phyloP scores from a whole-genome alignment of 2,113 vertebrate species.

The Heterocephalus glaber region DNA sequence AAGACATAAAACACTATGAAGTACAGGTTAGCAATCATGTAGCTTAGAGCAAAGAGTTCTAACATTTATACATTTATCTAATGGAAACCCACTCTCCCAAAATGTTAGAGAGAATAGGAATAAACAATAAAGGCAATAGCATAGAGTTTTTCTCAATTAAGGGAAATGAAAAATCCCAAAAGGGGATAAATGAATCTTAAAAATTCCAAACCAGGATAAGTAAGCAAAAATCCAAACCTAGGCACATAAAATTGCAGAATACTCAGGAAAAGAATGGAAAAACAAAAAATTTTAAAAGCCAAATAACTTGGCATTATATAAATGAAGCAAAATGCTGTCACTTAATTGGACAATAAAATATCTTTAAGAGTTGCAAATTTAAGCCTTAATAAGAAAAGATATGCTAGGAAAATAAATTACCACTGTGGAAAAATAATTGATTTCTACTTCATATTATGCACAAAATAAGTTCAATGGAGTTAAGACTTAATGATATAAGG shows the following conservation, averaged over 20 bases:
- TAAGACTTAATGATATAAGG: not conserved
- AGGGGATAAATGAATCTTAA: not conserved
- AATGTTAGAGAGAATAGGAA: not conserved
- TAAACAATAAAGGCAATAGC: not conserved
- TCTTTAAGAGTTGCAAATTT: not conserved
- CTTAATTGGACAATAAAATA: not conserved
- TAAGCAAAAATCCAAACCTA: not conserved
- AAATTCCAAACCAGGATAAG: not conserved
- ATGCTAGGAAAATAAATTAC: not conserved
- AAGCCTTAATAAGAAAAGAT: not conserved
- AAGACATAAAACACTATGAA: not conserved
- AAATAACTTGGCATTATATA: not conserved
- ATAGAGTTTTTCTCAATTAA: not conserved
- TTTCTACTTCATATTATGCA: not conserved
- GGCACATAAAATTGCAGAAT: not conserved
- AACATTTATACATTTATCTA: not conserved
- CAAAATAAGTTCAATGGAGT: not conserved
- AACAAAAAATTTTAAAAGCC: not conserved
- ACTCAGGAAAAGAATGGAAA: not conserved
- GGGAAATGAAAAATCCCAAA: not conserved
- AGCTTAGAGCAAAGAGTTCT: not conserved
- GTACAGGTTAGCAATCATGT: not conserved
- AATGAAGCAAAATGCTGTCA: not conserved
- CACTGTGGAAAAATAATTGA: not conserved
- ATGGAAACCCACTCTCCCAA: not conserved